These are phyloP conservation scores for Panzeria rudis DNA, from an alignment of 2,888 invertebrate genomes.

Conservation along the genomic window DNA sequence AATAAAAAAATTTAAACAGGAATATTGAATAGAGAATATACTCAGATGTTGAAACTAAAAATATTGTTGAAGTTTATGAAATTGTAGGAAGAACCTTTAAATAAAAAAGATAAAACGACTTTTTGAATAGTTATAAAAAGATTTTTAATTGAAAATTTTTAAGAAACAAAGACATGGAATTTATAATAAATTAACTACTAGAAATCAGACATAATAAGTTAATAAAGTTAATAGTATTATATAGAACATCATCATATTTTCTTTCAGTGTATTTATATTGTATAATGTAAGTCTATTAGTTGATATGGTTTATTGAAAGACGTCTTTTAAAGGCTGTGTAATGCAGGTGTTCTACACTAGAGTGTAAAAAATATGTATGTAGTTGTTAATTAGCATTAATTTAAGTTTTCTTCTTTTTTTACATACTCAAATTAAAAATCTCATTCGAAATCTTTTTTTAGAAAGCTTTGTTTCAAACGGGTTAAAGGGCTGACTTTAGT, in stretches of 20 bases:
- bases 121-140: conserved; percentile 69
- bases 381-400: conserved; percentile 56
- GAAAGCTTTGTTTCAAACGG: background rate
- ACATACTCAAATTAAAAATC: background rate
- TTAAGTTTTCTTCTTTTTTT: conserved; percentile 8
- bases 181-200: conserved; percentile 35
- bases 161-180: conserved; percentile 49
- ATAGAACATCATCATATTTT: conserved; percentile 22
- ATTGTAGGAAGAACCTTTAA: conserved; percentile 40
- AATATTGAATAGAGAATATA: conserved; percentile 36
- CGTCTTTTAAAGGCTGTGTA: conserved; percentile 27
- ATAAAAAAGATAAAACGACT: conserved; percentile 27
- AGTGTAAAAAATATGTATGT: conserved; percentile 23
- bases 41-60: conserved; percentile 61
- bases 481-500: background rate
- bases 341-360: conserved; percentile 45
- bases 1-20: conserved; percentile 24
- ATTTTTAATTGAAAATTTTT: conserved; percentile 53
- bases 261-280: conserved; percentile 36
- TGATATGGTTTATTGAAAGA: conserved; percentile 9
- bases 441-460: background rate
- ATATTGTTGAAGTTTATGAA: conserved; percentile 67
- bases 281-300: background rate
- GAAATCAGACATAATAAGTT: conserved; percentile 15
- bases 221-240: background rate